phyloP scores from a whole-genome alignment of 2,113 vertebrate genomes.

The Sinocyclocheilus grahami region DNA sequence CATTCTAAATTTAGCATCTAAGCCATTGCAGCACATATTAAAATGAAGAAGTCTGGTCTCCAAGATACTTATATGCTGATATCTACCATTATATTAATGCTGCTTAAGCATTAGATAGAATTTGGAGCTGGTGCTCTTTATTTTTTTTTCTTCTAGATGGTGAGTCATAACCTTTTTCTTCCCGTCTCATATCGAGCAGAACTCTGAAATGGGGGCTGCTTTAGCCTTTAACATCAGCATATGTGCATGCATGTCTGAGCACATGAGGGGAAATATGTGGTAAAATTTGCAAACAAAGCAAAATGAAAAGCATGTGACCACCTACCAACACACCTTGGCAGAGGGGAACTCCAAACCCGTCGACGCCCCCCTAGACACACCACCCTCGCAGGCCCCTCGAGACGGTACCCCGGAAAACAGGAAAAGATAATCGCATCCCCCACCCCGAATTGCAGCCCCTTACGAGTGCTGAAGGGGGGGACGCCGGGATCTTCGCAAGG shows the following conservation, averaged over 20 bases:
- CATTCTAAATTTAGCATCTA: conserved; percentile 43
- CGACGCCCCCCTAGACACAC: conserved; percentile 97
- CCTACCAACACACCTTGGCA: conserved; percentile 99
- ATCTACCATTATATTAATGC: conserved; percentile 6
- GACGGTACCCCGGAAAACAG: conserved; percentile 97
- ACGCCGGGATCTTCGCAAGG: conserved; percentile 95
- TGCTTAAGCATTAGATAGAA: conserved; percentile 6
- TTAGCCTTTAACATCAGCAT: background rate
- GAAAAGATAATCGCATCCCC: conserved; percentile 92
- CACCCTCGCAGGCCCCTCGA: conserved; percentile 89
- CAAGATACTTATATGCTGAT: conserved; percentile 30
- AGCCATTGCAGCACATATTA: conserved; percentile 10
- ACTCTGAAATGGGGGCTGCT: background rate
- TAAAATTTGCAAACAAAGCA: conserved; percentile 58
- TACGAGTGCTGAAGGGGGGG: conserved; percentile 90
- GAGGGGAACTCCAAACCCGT: conserved; percentile 98
- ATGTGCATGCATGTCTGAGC: conserved; percentile 34
- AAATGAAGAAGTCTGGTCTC: conserved; percentile 24
- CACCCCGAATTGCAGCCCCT: conserved; percentile 91
- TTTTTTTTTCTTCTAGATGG: background rate
- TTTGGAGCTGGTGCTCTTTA: background rate
- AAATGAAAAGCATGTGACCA: conserved; percentile 97
- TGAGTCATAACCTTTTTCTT: background rate
- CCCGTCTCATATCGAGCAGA: background rate
- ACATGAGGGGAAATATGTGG: background rate